Conservation (phyloP, 2,888 invertebrate species). For the Muschampia plurimacula region DNA sequence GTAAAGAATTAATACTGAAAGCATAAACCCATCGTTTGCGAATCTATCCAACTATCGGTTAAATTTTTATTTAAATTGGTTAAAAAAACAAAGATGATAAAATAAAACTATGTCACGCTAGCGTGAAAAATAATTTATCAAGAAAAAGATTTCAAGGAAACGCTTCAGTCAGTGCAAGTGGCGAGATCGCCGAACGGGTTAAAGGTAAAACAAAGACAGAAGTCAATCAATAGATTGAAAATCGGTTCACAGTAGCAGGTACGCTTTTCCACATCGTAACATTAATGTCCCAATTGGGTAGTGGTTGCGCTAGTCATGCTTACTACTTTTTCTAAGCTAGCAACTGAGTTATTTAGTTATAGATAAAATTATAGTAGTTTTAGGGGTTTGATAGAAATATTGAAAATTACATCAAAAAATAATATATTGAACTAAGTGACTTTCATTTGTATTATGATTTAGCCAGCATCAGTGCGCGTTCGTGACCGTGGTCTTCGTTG, state of each 20-base stretch:
- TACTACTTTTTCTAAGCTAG: not conserved
- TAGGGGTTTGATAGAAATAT: no score
- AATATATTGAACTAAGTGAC: not conserved
- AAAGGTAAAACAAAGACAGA: conserved; percentile 39
- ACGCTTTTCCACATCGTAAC: conserved; percentile 18
- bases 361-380: no score
- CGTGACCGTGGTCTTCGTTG: conserved; percentile 94
- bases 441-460: conserved; percentile 16
- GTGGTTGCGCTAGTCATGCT: not conserved
- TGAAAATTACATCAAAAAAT: no score
- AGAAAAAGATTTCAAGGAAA: conserved; percentile 58
- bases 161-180: conserved; percentile 56
- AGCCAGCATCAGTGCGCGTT: conserved; percentile 85
- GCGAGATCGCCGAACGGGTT: conserved; percentile 50
- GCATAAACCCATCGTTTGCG: no score
- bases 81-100: no score
- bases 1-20: no score
- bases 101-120: no score
- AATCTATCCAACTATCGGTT: no score
- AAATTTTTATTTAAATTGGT: no score
- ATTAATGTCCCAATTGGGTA: conserved; percentile 7
- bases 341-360: no score
- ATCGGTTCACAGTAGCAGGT: conserved; percentile 34
- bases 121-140: no score
- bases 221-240: conserved; percentile 70